Evolutionary conservation across 2,888 invertebrate genomes (phyloP), one percentile per base, ranked within the genome.

Genomic region (Pristionchus fissidentatus): DNA sequence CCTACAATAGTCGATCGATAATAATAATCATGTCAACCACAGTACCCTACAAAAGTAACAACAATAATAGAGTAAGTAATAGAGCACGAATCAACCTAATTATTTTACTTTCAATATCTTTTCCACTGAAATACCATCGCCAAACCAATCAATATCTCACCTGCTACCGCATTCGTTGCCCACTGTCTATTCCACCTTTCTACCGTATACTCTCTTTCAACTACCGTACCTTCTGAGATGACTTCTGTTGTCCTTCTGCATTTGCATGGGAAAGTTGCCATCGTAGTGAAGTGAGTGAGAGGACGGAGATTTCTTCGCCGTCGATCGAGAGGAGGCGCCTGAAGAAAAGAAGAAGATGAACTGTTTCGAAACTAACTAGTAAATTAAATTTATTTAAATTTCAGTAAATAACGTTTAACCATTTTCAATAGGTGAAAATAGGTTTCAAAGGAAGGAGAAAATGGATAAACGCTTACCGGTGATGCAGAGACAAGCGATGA

Each of bases 401-500:
- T n/a, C n/a, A n/a, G n/a, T n/a, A n/a, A n/a, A n/a, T n/a, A n/a
- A n/a, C n/a, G n/a, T n/a, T n/a, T n/a, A n/a, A n/a, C n/a, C n/a
- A n/a, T n/a, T n/a, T n/a, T n/a, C n/a, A n/a, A n/a, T n/a, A n/a
- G n/a, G n/a, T n/a, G n/a, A n/a, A n/a, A n/a, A n/a, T n/a, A n/a
- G n/a, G n/a, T n/a, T n/a, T n/a, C n/a, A n/a, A n/a, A n/a, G n/a
- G n/a, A n/a, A n/a, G n/a, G n/a, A n/a, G n/a, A n/a, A n/a, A n/a
- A n/a, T n/a, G n/a, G n/a, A n/a, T n/a, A n/a, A n/a, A 4, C 43
- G n/a, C 22, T 73, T 81, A 75, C 91, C 91, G 22, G 90, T 92
- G 29, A 92, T 84, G 87, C 93, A 93, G 46, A 94, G 91, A 5
- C 93, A 85, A 4, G 93, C 92, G 78, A 93, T 89, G 60, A 93